Conservation (phyloP, 2,888 invertebrate species). For the Eristalis tenax region DNA sequence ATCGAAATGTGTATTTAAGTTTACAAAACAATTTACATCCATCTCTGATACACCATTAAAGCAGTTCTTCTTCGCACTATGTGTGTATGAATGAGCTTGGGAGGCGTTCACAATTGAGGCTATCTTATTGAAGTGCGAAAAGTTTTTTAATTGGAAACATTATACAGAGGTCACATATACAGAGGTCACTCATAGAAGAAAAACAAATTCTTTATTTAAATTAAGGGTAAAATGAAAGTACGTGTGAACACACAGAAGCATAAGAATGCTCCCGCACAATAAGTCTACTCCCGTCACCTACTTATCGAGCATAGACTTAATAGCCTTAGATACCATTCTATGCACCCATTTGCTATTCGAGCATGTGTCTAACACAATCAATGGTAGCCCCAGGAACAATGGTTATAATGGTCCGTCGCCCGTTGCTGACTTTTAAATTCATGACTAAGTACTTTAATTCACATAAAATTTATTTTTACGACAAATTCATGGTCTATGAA, state of each 20-base stretch:
- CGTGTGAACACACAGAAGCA: conserved; percentile 4
- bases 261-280: conserved; percentile 7
- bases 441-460: conserved; percentile 47
- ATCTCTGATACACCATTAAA: not conserved
- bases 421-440: conserved; percentile 25
- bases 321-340: conserved; percentile 10
- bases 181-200: conserved; percentile 2
- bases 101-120: not conserved
- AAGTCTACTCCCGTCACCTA: conserved; percentile 41
- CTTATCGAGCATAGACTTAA: conserved; percentile 25
- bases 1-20: conserved; percentile 14
- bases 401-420: conserved; percentile 17
- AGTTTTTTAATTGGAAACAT: conserved; percentile 41
- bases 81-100: not conserved
- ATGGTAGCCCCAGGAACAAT: conserved; percentile 4
- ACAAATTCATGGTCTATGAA: conserved; percentile 67
- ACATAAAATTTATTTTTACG: conserved; percentile 65
- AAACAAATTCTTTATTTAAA: conserved; percentile 21
- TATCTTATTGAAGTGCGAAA: conserved; percentile 21
- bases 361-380: conserved; percentile 23
- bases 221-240: conserved; percentile 25
- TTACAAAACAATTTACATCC: conserved; percentile 23
- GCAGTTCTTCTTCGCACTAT: not conserved
- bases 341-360: conserved; percentile 1
- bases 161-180: conserved; percentile 13